Base-by-base conservation (phyloP, 2,113 vertebrate genomes). In the Oriolus oriolus region DNA sequence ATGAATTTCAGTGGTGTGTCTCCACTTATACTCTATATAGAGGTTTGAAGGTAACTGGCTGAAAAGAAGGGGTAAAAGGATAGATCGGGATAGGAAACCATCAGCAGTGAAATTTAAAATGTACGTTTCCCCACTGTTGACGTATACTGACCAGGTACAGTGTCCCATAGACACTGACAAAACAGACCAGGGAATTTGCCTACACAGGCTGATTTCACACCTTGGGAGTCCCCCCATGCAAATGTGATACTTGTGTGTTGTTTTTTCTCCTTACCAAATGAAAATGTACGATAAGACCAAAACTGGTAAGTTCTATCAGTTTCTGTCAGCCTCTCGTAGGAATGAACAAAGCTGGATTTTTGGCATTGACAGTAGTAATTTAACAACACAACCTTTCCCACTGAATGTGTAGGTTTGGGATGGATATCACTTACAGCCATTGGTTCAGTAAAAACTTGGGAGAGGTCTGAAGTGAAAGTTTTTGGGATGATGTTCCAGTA, bases 11-110 rank as follows among this genome's bases (percentile, higher is more conserved):
- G 12, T 2, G 4, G 4, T 9, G 10, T 22, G 12, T 41, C 39
- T 54, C 10, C 39, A 3, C 10, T 1, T 10, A 0, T 1, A 13
- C 17, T 3, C 31, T 31, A 0, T 35, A 35, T 23, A 4, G 20
- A 42, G 8, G 1, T 8, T 10, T 16, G 53, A 39, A 10, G 7
- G 39, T 53, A 20, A 23, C 8, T 13, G 59, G 4, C 54, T 26
- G 27, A 14, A 35, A 69, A 35, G 14, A 11, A 14, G 26, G 0
- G 10, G 5, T 30, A 13, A 31, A n/a, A 28, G 12, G 6, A 3
- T 11, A 13, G 13, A 24, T 33, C 18, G 16, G 16, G 7, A 17
- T 5, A 17, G 44, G 21, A 44, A 20, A 28, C 19, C 5, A 3
- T 4, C 26, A 9, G 21, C 18, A 47, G 2, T 26, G 47, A 41